Evolutionary conservation across 2,888 invertebrate genomes (phyloP).

Genomic region (Scelioninae gen. 1): DNA sequence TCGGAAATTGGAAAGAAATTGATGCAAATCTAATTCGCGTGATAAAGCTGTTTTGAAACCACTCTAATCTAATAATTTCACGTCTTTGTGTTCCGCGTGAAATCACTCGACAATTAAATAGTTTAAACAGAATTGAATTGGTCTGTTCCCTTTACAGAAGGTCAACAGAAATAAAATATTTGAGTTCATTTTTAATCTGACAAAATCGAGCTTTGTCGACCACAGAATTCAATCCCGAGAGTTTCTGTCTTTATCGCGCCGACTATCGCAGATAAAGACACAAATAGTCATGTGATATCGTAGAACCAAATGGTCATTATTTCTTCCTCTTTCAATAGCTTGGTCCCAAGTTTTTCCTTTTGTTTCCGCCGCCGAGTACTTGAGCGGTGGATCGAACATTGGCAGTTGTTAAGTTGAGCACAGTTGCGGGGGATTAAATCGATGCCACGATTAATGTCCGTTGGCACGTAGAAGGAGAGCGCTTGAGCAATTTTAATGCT

Average conservation of each 20-base stretch:
- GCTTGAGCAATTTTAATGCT: conserved; percentile 63
- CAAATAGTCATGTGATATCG: no score
- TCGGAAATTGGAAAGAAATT: no score
- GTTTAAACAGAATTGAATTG: no score
- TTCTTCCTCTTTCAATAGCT: conserved; percentile 1
- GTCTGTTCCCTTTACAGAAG: no score
- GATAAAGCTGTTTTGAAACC: no score
- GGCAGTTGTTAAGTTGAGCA: conserved; percentile 39
- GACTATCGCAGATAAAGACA: no score
- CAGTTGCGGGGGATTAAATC: conserved; percentile 49
- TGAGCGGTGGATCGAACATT: conserved; percentile 19
- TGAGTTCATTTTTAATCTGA: conserved; percentile 37
- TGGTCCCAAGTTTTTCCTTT: conserved; percentile 2
- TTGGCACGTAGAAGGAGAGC: conserved; percentile 53
- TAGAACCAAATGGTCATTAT: conserved; percentile 33
- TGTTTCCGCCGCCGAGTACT: no score
- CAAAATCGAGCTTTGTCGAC: conserved; percentile 39
- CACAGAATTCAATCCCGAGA: conserved; percentile 49
- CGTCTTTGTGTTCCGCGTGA: no score
- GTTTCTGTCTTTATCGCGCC: conserved; percentile 5
- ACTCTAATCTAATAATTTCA: no score
- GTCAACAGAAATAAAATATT: background rate
- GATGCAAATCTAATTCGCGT: no score
- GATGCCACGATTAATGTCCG: conserved; percentile 65
- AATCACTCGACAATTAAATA: background rate